Conservation (phyloP, 2,888 invertebrate genomes). For the Orthonevra nobilis region DNA sequence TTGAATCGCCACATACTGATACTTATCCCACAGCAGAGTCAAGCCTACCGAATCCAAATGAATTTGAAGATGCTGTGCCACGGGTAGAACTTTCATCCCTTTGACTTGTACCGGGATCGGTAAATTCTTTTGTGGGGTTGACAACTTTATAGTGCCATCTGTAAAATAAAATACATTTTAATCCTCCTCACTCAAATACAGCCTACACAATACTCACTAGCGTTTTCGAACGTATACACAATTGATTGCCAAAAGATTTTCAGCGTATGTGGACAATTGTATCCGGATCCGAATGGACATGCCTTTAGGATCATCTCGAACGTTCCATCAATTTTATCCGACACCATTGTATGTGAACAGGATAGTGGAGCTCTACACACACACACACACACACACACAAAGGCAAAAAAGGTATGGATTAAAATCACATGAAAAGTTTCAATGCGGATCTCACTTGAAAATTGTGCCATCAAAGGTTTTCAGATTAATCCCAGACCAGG, state of each 20-base stretch:
- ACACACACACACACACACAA: no score
- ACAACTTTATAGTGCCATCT: conserved; percentile 83
- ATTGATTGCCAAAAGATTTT: conserved; percentile 85
- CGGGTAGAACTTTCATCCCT: conserved; percentile 87
- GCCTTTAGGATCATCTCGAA: conserved; percentile 85
- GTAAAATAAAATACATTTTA: conserved; percentile 26
- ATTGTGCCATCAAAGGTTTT: conserved; percentile 93
- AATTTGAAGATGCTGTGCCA: conserved; percentile 86
- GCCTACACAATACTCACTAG: conserved; percentile 80
- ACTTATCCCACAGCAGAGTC: conserved; percentile 88
- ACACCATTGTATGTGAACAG: conserved; percentile 88
- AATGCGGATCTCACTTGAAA: conserved; percentile 82
- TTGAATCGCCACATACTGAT: conserved; percentile 86
- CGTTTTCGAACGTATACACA: conserved; percentile 83
- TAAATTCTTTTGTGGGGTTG: conserved; percentile 82
- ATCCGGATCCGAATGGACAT: conserved; percentile 83
- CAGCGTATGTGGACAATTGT: conserved; percentile 77
- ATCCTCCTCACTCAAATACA: conserved; percentile 2
- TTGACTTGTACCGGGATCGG: conserved; percentile 88
- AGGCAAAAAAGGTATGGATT: no score
- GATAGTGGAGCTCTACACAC: conserved; percentile 87
- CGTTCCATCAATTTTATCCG: conserved; percentile 85
- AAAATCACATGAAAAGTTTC: conserved; percentile 2
- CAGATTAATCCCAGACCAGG: conserved; percentile 90
- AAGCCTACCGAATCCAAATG: conserved; percentile 85